Conservation (phyloP, 1,140 invertebrate species). For the Paralvinella palmiformis region DNA sequence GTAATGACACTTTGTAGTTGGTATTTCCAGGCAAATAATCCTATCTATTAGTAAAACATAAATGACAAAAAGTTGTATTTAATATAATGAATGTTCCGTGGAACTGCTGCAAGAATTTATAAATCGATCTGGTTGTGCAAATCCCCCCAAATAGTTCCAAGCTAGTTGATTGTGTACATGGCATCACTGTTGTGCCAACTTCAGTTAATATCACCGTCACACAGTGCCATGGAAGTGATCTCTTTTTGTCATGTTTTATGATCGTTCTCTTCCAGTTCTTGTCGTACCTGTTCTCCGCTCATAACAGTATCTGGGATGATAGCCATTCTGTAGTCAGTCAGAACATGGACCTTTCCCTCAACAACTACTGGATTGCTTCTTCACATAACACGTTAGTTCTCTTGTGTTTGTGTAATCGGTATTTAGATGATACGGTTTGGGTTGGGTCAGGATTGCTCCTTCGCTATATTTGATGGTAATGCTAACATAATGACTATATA, state of each 20-base stretch:
- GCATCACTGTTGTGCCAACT: background rate
- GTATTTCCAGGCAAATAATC: background rate
- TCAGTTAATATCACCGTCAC: no score
- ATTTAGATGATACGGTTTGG: no score
- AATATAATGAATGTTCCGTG: no score
- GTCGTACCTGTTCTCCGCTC: slow-evolving; percentile 88
- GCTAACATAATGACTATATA: no score
- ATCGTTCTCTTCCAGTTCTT: slow-evolving; percentile 67
- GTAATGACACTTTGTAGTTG: no score
- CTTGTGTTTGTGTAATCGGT: no score
- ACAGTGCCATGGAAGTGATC: no score
- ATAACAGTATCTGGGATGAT: slow-evolving; percentile 85
- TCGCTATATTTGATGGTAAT: no score
- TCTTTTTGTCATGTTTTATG: slow-evolving; percentile 18
- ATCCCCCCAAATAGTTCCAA: background rate
- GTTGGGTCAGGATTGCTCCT: no score
- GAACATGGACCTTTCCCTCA: slow-evolving; percentile 60
- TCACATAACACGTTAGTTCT: slow-evolving; percentile 65
- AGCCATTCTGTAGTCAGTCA: slow-evolving; percentile 60
- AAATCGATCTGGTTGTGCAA: background rate
- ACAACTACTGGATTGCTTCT: slow-evolving; percentile 61
- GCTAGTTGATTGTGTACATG: background rate
- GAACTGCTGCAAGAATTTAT: no score
- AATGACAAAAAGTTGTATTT: background rate
- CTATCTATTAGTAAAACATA: background rate